These are phyloP conservation scores for Synergus japonicus DNA, from an alignment of 2,888 invertebrate species.

Conservation along the genomic window DNA sequence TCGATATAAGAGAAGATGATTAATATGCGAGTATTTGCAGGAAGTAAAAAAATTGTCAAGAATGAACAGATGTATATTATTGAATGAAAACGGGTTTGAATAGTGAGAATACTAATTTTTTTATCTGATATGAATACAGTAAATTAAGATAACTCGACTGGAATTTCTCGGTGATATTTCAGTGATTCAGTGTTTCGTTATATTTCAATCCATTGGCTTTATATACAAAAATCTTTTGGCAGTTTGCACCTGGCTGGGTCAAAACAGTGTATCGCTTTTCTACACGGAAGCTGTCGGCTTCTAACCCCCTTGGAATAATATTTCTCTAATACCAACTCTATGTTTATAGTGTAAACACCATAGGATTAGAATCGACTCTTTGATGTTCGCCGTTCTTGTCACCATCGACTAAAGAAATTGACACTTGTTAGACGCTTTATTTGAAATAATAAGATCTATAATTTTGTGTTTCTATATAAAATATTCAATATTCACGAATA, in stretches of 20 bases:
- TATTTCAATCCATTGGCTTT: constrained; percentile 9
- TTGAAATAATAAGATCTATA: background rate
- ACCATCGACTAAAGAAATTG: background rate
- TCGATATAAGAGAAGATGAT: background rate
- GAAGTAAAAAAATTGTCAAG: background rate
- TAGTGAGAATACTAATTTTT: background rate
- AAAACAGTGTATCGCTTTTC: constrained; percentile 21
- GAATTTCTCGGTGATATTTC: background rate
- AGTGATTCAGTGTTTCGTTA: background rate
- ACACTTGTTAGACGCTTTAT: background rate
- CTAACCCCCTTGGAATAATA: constrained; percentile 66
- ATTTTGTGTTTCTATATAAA: background rate
- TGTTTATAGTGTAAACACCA: constrained; percentile 67
- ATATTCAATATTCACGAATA: background rate
- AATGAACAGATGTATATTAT: background rate
- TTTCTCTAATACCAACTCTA: constrained; percentile 64
- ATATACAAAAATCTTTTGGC: background rate
- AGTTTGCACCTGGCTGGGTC: constrained; percentile 35
- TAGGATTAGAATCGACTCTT: constrained; percentile 23
- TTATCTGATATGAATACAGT: background rate
- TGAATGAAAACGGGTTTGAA: background rate
- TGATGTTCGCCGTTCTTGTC: constrained; percentile 38
- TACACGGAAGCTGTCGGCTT: constrained; percentile 30
- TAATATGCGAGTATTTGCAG: background rate
- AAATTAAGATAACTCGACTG: background rate